Evolutionary conservation across 2,113 vertebrate genomes (phyloP).

Genomic region (Cyprinodon variegatus): DNA sequence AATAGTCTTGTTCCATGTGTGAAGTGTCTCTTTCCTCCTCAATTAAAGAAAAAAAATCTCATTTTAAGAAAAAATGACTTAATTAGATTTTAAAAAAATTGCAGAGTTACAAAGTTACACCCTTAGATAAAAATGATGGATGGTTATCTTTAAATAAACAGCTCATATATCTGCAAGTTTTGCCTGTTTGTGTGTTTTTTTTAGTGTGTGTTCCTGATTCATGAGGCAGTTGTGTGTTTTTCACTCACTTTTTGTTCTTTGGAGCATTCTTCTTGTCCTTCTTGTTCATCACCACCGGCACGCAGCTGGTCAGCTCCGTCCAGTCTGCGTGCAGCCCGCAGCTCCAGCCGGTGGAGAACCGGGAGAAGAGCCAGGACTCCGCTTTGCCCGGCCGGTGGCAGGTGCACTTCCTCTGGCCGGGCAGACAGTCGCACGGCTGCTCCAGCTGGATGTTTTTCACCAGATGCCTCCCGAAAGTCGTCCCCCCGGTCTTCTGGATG

Average conservation of each 20-base stretch:
- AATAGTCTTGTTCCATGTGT: too few species aligned
- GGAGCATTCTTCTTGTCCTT: constrained; percentile 79
- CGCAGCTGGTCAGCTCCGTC: constrained; percentile 90
- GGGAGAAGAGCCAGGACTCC: constrained; percentile 92
- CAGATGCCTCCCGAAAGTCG: constrained; percentile 92
- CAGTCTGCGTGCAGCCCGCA: constrained; percentile 91
- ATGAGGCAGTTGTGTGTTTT: neutral
- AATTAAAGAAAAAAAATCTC: too few species aligned
- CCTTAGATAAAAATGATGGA: too few species aligned
- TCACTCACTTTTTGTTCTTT: constrained; percentile 65
- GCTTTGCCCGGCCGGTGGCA: constrained; percentile 91
- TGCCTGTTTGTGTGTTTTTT: neutral
- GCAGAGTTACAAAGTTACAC: too few species aligned
- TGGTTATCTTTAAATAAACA: too few species aligned
- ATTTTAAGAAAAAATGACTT: too few species aligned
- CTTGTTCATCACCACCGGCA: constrained; percentile 90
- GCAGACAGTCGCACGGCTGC: constrained; percentile 89
- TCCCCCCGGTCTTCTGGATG: constrained; percentile 96
- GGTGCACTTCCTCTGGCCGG: constrained; percentile 93
- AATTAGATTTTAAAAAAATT: too few species aligned
- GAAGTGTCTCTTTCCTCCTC: too few species aligned
- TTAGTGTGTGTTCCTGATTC: neutral
- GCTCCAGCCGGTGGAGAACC: constrained; percentile 92
- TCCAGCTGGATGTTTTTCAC: constrained; percentile 94
- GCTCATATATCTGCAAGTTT: neutral